Evolutionary conservation across 2,888 invertebrate species (phyloP).

Genomic region (Lacanobia wlatinum): DNA sequence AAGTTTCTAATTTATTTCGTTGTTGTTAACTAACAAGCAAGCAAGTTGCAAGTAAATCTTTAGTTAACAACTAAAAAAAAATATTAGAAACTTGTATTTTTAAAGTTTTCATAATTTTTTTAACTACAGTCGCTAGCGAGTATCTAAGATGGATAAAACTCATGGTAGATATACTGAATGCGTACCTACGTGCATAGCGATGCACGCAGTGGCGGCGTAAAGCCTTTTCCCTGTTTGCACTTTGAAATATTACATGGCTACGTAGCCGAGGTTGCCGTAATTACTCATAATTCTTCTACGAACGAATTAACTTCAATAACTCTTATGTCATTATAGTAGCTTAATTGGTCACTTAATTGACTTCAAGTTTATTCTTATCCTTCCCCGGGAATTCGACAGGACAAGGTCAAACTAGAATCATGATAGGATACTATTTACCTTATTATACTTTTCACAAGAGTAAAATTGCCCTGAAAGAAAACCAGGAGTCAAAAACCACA

Average conservation of each 20-base stretch:
- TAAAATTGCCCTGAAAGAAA: background rate
- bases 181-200: too few relatives aligned
- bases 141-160: too few relatives aligned
- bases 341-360: slow-evolving; percentile 17
- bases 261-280: slow-evolving; percentile 14
- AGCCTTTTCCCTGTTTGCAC: slow-evolving; percentile 14
- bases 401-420: slow-evolving; percentile 3
- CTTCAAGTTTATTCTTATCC: slow-evolving; percentile 9
- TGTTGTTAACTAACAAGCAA: too few relatives aligned
- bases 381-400: slow-evolving; percentile 7
- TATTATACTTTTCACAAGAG: background rate
- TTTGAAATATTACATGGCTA: slow-evolving; percentile 17
- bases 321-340: slow-evolving; percentile 7
- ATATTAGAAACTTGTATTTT: too few relatives aligned
- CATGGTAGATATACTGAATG: too few relatives aligned
- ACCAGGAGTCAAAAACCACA: background rate
- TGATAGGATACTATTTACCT: background rate
- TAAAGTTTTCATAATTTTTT: too few relatives aligned
- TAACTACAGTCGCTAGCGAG: too few relatives aligned
- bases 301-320: slow-evolving; percentile 30
- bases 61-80: too few relatives aligned
- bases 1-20: too few relatives aligned
- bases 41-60: too few relatives aligned
- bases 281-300: slow-evolving; percentile 14
- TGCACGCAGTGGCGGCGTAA: too few relatives aligned